Base-by-base conservation (phyloP, 2,888 invertebrate genomes). In the Drosophila hamatofila region DNA sequence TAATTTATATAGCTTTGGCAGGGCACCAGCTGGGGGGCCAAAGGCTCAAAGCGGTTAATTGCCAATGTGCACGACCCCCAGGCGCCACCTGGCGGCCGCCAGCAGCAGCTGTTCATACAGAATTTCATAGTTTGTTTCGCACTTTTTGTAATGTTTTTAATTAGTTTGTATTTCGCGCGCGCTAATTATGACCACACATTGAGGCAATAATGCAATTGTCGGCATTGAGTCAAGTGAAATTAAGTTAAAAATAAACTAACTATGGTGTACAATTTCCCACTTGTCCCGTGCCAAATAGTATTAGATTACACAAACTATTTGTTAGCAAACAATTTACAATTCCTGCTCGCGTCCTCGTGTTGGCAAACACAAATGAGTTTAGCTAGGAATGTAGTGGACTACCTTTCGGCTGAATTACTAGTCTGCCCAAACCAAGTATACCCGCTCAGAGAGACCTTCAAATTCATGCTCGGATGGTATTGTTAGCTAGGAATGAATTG, bases 1-100 rank as follows among this genome's bases (percentile, higher is more conserved):
- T 88, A 80, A 88, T 88, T 74, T 83, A 71, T 72, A 78, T 80
- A 63, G 70, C 73, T 83, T 78, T 80, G 68, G 57, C 70, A 68
- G 62, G 60, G 66, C 39, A 75, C 23, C 54, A 54, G 66, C 51
- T 23, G 58, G 60, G 58, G 60, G 60, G 55, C 48, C 41, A 48
- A 49, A 73, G 52, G 52, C 75, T 60, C 57, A 74, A 49, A 61
- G 42, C 54, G 54, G 72, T 63, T 87, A 89, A 83, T 79, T 87
- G 73, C 73, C 71, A 72, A 39, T 66, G 64, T 72, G 72, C 78
- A 83, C 65, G 83, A 69, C 61, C 59, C 62, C 49, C 11, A 39
- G 33, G 62, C 52, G 70, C 57, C 72, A 81, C 76, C 80, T 83
- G 70, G 55, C 58, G 61, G 42, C 21, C 18, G 16, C 63, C 37